Conservation (phyloP, 2,797 vertebrate species). For the Steatocranus sp. region DNA sequence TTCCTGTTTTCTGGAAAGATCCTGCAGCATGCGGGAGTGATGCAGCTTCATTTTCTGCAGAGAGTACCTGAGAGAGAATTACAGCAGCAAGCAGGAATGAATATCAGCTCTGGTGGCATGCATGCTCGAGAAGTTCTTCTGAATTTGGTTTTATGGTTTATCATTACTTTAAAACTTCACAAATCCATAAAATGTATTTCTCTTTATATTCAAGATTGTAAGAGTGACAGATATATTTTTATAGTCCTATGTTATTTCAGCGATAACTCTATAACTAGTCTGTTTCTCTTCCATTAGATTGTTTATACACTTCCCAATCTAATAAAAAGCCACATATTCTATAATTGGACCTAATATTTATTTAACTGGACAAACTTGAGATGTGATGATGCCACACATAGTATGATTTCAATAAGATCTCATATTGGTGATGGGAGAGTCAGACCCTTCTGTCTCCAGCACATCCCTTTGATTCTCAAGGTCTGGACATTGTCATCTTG, state of each 20-base stretch:
- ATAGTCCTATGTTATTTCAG: accelerated
- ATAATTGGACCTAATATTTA: background rate
- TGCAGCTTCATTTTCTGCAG: slow-evolving; percentile 75
- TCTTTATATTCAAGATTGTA: background rate
- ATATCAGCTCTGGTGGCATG: background rate
- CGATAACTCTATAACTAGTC: accelerated
- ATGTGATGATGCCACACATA: background rate
- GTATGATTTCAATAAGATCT: background rate
- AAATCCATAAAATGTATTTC: background rate
- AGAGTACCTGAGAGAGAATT: slow-evolving; percentile 41
- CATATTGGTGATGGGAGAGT: background rate
- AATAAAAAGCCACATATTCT: background rate
- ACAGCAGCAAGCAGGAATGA: background rate
- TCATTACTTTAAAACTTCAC: background rate
- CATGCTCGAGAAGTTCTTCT: background rate
- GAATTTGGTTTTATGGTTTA: background rate
- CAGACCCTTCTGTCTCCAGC: accelerated
- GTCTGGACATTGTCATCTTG: background rate
- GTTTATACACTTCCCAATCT: background rate
- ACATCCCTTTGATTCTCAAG: background rate
- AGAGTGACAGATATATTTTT: background rate
- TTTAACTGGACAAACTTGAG: accelerated
- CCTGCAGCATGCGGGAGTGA: slow-evolving; percentile 63
- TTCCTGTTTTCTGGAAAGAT: slow-evolving; percentile 71
- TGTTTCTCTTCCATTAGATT: background rate